Evolutionary conservation across 2,888 invertebrate species (phyloP), one percentile per base, ranked within the genome.

Genomic region (Neria commutata): DNA sequence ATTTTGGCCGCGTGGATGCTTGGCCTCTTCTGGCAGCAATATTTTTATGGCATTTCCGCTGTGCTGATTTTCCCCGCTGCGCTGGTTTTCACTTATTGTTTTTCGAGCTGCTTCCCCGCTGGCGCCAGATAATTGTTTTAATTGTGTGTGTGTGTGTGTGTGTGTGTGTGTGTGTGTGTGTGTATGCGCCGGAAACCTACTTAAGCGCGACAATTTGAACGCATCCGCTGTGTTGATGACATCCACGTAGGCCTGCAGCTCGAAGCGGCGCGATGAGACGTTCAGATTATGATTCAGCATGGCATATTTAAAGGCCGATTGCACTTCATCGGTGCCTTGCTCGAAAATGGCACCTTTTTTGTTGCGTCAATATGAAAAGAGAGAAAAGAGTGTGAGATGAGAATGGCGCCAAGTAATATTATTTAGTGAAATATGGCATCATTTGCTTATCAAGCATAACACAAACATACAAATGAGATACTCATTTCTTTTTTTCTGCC

Each of bases 161-260:
- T 48, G 14, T 2, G 8, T 25, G 2, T n/a, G 3, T 26, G 49
- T 10, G n/a, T 21, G 16, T 14, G 4, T 6, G 1, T 24, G 10
- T 25, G 24, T 16, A 40, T 10, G 33, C 14, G 40, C 4, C n/a
- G 50, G n/a, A 56, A 57, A 77, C 95, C 90, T 84, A 95, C 95
- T 93, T 67, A 95, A 85, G 74, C 94, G 87, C 46, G 95, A 94
- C 61, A 95, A 86, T 81, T 95, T 95, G 84, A 94, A 95, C 62
- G 94, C 94, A 80, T 95, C 95, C 21, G 94, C 94, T 11, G 94
- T 94, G 81, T 94, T 91, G 81, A 95, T 94, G 75, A 95, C 91
- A 78, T 95, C 94, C 49, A 94, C 93, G 76, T 90, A 94, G 8
- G 93, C 93, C 79, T 92, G 91, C 54, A 95, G 85, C 79, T 95